Conservation (phyloP, 2,113 vertebrate species). For the Regulus satrapa region DNA sequence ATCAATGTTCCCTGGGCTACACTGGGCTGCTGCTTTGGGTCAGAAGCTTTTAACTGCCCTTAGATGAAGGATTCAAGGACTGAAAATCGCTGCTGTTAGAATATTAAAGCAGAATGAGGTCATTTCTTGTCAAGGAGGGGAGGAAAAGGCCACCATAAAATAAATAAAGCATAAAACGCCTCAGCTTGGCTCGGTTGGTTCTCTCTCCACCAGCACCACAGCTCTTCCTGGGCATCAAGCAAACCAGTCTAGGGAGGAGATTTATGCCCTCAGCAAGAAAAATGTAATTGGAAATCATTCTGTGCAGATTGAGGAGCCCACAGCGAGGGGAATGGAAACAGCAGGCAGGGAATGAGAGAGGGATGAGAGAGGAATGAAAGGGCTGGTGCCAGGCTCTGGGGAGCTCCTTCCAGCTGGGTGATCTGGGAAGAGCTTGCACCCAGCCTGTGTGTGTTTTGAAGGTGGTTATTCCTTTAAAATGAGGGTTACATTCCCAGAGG, state of each 20-base stretch:
- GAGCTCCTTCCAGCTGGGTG: background rate
- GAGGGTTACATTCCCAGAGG: background rate
- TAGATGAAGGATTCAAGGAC: background rate
- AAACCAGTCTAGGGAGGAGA: background rate
- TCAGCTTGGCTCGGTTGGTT: background rate
- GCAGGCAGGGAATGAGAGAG: background rate
- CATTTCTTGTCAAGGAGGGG: background rate
- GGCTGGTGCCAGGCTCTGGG: accelerated
- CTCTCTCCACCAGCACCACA: background rate
- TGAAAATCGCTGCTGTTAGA: background rate
- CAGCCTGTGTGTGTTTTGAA: background rate
- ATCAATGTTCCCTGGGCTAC: background rate
- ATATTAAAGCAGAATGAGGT: background rate
- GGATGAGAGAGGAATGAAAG: background rate
- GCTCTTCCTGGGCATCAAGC: background rate
- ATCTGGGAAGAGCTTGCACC: background rate
- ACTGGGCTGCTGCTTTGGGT: background rate
- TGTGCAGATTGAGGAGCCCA: background rate
- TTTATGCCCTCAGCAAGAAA: background rate
- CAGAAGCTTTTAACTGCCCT: background rate
- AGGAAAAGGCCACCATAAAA: background rate
- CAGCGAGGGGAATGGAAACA: background rate
- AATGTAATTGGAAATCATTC: slow-evolving; percentile 4
- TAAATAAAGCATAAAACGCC: background rate
- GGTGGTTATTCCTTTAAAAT: background rate